phyloP scores from a whole-genome alignment of 2,113 vertebrate genomes.

The Stegastes partitus region DNA sequence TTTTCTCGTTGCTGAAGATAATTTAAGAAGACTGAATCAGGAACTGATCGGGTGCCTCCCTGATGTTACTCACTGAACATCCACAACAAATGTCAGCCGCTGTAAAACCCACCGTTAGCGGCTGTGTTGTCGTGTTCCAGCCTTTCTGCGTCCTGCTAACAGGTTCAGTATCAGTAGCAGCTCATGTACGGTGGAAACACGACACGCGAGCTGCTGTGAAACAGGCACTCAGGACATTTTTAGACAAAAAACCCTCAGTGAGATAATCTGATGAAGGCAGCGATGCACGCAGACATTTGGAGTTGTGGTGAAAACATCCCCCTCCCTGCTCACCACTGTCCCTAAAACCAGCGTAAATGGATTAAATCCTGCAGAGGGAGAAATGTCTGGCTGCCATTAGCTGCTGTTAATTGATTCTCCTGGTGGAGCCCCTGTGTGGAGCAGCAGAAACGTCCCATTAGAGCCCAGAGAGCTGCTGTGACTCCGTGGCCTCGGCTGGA shows the following conservation, averaged over 20 bases:
- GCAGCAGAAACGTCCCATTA: constrained; percentile 17
- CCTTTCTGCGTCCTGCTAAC: no score
- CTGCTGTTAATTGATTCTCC: constrained; percentile 55
- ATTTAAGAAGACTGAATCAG: no score
- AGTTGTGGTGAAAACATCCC: constrained; percentile 12
- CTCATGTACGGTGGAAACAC: constrained; percentile 8
- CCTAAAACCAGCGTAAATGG: constrained; percentile 37
- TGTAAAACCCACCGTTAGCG: no score
- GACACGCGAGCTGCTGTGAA: neutral
- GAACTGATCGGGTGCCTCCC: no score
- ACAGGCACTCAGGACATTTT: neutral
- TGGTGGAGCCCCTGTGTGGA: constrained; percentile 14
- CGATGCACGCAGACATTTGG: constrained; percentile 39
- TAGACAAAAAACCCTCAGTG: neutral
- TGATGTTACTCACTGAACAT: no score
- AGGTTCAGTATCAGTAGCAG: neutral
- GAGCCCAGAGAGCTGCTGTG: neutral
- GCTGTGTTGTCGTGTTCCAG: no score
- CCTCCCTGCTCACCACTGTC: constrained; percentile 7
- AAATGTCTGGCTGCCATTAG: constrained; percentile 27
- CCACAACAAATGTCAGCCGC: no score
- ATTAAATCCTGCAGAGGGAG: constrained; percentile 54
- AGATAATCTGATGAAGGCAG: constrained; percentile 34
- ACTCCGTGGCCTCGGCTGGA: constrained; percentile 2
- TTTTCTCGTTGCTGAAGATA: no score